phyloP scores from a whole-genome alignment of 2,113 vertebrate genomes.

The Pedetes capensis region DNA sequence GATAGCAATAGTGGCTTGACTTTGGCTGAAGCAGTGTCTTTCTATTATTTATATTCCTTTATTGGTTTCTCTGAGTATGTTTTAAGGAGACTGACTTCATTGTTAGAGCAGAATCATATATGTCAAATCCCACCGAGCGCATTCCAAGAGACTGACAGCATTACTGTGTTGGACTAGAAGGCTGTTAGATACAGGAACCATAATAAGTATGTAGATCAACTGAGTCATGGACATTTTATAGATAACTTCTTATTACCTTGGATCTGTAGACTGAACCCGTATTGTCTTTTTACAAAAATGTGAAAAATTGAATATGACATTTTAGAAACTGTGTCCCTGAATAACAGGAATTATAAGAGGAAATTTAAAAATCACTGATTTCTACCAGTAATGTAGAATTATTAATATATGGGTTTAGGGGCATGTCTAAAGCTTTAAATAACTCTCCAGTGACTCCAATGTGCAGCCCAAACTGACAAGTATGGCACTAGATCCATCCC shows the following conservation, averaged over 20 bases:
- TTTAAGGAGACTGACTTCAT: constrained; percentile 34
- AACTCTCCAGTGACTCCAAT: not conserved
- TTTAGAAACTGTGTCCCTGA: not conserved
- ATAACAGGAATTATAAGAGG: not conserved
- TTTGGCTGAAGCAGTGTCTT: not conserved
- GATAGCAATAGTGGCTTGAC: not conserved
- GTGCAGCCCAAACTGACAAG: not conserved
- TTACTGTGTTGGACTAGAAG: not conserved
- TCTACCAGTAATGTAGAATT: not conserved
- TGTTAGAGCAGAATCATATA: not conserved
- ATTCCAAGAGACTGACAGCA: not conserved
- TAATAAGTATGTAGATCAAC: not conserved
- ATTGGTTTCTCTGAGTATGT: constrained; percentile 14
- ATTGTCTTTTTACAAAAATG: not conserved
- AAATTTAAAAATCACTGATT: constrained; percentile 19
- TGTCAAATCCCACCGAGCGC: not conserved
- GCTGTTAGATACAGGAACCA: not conserved
- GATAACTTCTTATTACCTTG: not conserved
- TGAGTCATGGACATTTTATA: not conserved
- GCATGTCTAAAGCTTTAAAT: not conserved
- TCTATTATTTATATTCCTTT: constrained; percentile 14
- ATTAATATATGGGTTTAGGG: not conserved
- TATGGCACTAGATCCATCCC: not conserved
- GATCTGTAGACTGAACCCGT: not conserved
- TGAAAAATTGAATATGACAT: not conserved